A percentile compares a stretch with the other conserved stretches of the same genome.
These are phyloP conservation scores for Epizoanthus scotinus DNA, from an alignment of 92 coral and sea anemone species.

Conservation along the genomic window DNA sequence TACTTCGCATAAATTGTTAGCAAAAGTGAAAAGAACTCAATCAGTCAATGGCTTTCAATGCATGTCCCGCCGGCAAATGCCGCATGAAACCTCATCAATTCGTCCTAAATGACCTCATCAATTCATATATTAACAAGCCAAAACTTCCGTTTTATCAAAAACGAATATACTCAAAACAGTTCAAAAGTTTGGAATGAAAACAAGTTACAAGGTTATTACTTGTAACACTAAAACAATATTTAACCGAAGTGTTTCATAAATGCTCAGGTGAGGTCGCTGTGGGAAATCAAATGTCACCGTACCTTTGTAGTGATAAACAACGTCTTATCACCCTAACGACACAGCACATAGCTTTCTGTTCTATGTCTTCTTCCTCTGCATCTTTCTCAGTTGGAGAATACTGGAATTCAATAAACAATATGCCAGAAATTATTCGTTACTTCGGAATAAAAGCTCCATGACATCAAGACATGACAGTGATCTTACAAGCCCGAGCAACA, in stretches of 20 bases:
- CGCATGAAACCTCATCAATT: constrained; percentile 32
- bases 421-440: constrained; percentile 20
- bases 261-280: constrained; percentile 5
- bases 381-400: constrained; percentile 5
- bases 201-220: constrained; percentile 7
- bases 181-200: background rate
- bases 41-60: background rate
- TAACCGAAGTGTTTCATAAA: background rate
- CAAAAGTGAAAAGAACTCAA: constrained; percentile 11
- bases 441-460: constrained; percentile 26
- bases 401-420: background rate
- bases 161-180: background rate
- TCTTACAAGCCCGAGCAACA: background rate
- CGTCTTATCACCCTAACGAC: constrained; percentile 14
- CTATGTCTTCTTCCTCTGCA: background rate
- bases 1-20: constrained; percentile 31
- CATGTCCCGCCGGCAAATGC: constrained; percentile 22
- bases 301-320: constrained; percentile 39
- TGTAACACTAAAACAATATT: constrained; percentile 19
- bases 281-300: constrained; percentile 12
- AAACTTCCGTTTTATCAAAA: background rate
- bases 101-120: background rate
- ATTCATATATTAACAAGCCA: background rate
- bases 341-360: constrained; percentile 26
- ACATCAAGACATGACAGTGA: background rate